These are phyloP conservation scores for Cranoglanis bouderius DNA, from an alignment of 2,113 vertebrate genomes.

Conservation along the genomic window DNA sequence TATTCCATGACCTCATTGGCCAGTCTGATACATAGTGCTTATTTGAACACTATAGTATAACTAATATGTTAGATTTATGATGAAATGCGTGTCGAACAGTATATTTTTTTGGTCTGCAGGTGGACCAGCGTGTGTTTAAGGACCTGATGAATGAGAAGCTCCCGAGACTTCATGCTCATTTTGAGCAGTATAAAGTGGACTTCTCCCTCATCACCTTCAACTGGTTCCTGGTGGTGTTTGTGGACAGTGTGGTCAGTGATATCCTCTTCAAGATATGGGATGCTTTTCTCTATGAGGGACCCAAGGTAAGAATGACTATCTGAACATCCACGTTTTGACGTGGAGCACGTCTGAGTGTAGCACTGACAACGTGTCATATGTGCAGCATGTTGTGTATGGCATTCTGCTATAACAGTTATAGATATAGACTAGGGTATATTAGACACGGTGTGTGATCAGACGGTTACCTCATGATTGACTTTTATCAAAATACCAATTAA, in stretches of 20 bases:
- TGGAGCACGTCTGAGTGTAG: background rate
- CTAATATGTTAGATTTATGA: background rate
- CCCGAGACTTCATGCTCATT: constrained; percentile 87
- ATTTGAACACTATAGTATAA: background rate
- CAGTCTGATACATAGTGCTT: background rate
- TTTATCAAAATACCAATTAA: background rate
- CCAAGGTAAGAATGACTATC: constrained; percentile 80
- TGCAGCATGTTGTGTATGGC: background rate
- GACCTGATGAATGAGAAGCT: constrained; percentile 95
- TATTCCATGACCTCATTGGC: background rate
- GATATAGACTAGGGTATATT: background rate
- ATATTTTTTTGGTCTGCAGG: constrained; percentile 68
- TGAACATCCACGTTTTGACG: background rate
- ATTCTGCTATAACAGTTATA: background rate
- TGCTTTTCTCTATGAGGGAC: constrained; percentile 93
- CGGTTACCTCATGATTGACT: too few species aligned
- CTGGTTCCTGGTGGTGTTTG: constrained; percentile 98
- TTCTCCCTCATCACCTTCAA: constrained; percentile 98
- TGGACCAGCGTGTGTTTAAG: constrained; percentile 96
- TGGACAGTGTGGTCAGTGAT: constrained; percentile 95
- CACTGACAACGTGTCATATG: background rate
- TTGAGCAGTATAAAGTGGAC: constrained; percentile 92
- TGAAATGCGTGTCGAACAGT: background rate
- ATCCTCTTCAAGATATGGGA: constrained; percentile 98
- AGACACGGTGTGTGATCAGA: background rate